Percentiles rank a stretch among this genome's conserved stretches.
These are phyloP conservation scores for Epirrhoe tristata DNA, from an alignment of 2,888 invertebrate genomes.

Conservation along the genomic window DNA sequence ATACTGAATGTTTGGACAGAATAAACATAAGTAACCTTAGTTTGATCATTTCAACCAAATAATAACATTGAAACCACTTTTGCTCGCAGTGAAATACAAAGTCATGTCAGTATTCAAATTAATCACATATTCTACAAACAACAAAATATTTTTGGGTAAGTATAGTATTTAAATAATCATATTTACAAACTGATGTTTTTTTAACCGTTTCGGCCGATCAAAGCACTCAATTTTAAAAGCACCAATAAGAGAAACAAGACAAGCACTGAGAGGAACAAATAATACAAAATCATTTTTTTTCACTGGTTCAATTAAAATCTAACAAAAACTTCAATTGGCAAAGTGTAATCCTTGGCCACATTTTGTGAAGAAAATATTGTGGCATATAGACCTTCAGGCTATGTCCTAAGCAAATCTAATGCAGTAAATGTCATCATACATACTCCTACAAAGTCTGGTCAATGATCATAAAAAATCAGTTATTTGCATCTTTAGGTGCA, in stretches of 20 bases:
- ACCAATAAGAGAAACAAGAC: conserved; percentile 9
- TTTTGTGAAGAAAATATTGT: not conserved
- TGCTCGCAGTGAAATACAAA: no score
- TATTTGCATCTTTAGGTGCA: conserved; percentile 7
- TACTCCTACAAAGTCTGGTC: not conserved
- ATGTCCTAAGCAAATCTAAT: not conserved
- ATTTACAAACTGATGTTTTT: not conserved
- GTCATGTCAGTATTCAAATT: not conserved
- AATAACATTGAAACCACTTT: not conserved
- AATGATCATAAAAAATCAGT: no score
- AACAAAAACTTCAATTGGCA: not conserved
- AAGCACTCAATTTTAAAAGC: conserved; percentile 30
- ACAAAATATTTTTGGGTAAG: not conserved
- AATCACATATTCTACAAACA: not conserved
- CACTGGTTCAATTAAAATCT: not conserved
- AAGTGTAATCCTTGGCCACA: no score
- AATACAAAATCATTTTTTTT: not conserved
- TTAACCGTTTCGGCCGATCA: conserved; percentile 21
- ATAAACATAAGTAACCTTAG: not conserved
- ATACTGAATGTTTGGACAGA: conserved; percentile 2
- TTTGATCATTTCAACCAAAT: not conserved
- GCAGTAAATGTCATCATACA: not conserved
- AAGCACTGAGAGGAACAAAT: conserved; percentile 15
- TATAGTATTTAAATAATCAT: not conserved
- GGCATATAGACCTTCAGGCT: not conserved